phyloP scores from a whole-genome alignment of 2,113 vertebrate species.

The Brachyistius frenatus region DNA sequence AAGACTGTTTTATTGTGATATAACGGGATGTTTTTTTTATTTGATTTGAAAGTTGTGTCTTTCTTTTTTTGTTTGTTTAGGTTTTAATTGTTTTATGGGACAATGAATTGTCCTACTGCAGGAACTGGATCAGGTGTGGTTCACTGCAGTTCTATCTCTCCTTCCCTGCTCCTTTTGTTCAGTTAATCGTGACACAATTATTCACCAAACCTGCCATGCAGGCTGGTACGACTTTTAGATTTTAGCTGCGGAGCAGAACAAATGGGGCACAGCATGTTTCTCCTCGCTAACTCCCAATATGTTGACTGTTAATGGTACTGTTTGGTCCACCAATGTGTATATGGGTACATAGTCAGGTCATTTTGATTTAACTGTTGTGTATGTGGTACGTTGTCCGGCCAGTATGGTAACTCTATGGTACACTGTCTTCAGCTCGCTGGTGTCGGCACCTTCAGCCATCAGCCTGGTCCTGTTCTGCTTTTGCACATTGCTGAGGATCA shows the following conservation, averaged over 20 bases:
- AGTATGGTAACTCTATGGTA: conserved; percentile 59
- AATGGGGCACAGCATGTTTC: conserved; percentile 57
- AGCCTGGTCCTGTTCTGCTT: conserved; percentile 81
- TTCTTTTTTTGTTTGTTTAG: conserved; percentile 39
- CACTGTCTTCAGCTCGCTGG: conserved; percentile 58
- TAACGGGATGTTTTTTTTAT: conserved; percentile 64
- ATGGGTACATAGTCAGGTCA: conserved; percentile 54
- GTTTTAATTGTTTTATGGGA: conserved; percentile 66
- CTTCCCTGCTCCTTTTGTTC: conserved; percentile 44
- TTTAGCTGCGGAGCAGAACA: conserved; percentile 60
- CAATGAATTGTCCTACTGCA: conserved; percentile 61
- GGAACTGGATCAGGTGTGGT: conserved; percentile 71
- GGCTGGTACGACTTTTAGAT: conserved; percentile 53
- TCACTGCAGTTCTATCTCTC: conserved; percentile 39
- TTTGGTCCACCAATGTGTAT: conserved; percentile 53
- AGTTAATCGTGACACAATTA: conserved; percentile 46
- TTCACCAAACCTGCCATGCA: conserved; percentile 73
- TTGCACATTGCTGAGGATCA: conserved; percentile 87
- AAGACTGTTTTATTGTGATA: conserved; percentile 45
- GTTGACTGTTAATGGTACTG: conserved; percentile 73
- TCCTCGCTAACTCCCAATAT: conserved; percentile 55
- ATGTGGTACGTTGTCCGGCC: conserved; percentile 63
- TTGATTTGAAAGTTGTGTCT: conserved; percentile 47
- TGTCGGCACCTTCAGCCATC: conserved; percentile 63
- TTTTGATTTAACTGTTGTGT: conserved; percentile 57